Percentiles rank a stretch among this genome's conserved stretches.
phyloP scores from a whole-genome alignment of 2,888 invertebrate species.

The Leucophenga montana region DNA sequence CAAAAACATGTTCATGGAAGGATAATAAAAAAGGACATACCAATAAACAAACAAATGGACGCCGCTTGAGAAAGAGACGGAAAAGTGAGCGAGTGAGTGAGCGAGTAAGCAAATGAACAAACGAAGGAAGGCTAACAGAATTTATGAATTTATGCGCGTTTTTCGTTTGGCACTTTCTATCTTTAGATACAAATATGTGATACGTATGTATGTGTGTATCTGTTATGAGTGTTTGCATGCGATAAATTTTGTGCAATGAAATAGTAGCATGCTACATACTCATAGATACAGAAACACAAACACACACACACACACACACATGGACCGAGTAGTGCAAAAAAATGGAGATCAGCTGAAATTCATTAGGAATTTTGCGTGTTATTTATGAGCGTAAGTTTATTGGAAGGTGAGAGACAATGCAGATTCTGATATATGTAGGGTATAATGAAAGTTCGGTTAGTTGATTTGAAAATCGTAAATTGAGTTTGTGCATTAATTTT shows the following conservation, averaged over 20 bases:
- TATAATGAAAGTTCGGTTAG: no score
- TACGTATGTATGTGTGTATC: background rate
- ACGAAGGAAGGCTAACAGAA: constrained; percentile 46
- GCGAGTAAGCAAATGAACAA: background rate
- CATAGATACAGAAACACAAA: constrained; percentile 1
- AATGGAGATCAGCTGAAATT: constrained; percentile 63
- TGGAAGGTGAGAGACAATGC: constrained; percentile 28
- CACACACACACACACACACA: no score
- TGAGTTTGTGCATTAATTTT: no score
- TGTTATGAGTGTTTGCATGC: constrained; percentile 37
- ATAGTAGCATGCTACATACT: constrained; percentile 52
- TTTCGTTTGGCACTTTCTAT: constrained; percentile 9
- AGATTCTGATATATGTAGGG: background rate
- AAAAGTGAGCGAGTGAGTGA: constrained; percentile 38
- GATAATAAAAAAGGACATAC: constrained; percentile 43
- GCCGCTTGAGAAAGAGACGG: constrained; percentile 2
- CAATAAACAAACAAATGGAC: constrained; percentile 47
- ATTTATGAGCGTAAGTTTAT: constrained; percentile 54
- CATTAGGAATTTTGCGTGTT: constrained; percentile 65
- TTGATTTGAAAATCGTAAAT: no score
- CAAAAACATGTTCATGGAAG: background rate
- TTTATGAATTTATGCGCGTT: constrained; percentile 64
- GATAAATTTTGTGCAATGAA: constrained; percentile 62
- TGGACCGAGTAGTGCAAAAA: background rate
- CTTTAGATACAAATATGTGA: background rate